Evolutionary conservation across 2,888 invertebrate species (phyloP).

Genomic region (Cosmorhoe ocellata): DNA sequence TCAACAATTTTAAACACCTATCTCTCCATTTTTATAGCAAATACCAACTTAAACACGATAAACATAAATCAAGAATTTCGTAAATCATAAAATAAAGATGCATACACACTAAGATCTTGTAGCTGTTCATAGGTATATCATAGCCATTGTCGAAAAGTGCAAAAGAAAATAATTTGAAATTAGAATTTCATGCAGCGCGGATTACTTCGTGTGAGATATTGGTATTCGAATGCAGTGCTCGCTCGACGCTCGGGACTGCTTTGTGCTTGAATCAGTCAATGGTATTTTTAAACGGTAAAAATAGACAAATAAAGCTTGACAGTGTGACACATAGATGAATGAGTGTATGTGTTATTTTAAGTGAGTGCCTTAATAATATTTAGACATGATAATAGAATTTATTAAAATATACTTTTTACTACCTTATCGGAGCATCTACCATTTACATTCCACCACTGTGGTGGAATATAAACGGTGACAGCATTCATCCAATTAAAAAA

Average conservation of each 20-base stretch:
- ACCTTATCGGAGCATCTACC: too few species aligned
- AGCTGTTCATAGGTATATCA: too few species aligned
- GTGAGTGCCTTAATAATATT: neutral
- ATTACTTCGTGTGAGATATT: conserved; percentile 43
- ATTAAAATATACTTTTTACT: too few species aligned
- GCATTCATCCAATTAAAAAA: too few species aligned
- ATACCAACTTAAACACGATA: neutral
- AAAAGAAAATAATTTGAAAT: conserved; percentile 38
- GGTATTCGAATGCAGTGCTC: conserved; percentile 48
- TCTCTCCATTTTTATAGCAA: neutral
- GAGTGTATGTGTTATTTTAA: conserved; percentile 28
- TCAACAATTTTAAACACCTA: too few species aligned
- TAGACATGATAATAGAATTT: too few species aligned
- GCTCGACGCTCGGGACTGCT: conserved; percentile 32
- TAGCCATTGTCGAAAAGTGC: conserved; percentile 16
- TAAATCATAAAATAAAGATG: conserved; percentile 21
- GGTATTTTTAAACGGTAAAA: conserved; percentile 50
- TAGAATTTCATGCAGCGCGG: conserved; percentile 48
- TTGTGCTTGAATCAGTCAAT: conserved; percentile 45
- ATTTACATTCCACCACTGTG: too few species aligned
- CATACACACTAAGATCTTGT: conserved; percentile 25
- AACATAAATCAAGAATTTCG: conserved; percentile 6
- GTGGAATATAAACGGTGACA: too few species aligned
- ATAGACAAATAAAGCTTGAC: conserved; percentile 32
- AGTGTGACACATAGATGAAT: conserved; percentile 32